Evolutionary conservation across 2,888 invertebrate genomes (phyloP), one percentile per base, ranked within the genome.

Genomic region (Pemphredon lugubris): DNA sequence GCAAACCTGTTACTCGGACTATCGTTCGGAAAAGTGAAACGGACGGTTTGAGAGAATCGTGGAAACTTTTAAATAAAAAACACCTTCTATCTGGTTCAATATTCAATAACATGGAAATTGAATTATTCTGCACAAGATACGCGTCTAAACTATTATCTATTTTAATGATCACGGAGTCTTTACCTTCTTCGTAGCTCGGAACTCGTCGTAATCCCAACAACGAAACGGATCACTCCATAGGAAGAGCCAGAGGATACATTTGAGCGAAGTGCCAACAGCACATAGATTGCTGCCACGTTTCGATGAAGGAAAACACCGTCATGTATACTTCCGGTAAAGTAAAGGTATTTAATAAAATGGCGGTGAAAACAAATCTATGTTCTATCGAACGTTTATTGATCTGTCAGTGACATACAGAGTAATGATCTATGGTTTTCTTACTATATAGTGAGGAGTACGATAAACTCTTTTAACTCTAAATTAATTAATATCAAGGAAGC

Each of bases 241-340:
- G 54, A 50, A 53, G 50, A 61, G 32, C 54, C 65, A 58, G 54
- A 30, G 11, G 14, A 67, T 21, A 60, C 68, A 75, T 70, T 71
- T 70, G 59, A 64, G 69, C 75, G 44, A 73, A 78, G 75, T 86
- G 86, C 84, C 86, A 86, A 83, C 81, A 81, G 82, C 84, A 79
- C 84, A 76, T 57, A 69, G 75, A 77, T 64, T 48, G 57, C 65
- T 88, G 87, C 87, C 87, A 88, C 87, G 87, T 88, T 82, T 85
- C 83, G 81, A 74, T 69, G 69, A 68, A 55, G 60, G 40, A 65
- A 70, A 81, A 75, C 68, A 75, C 69, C 74, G 63, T 72, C 63
- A 54, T 48, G 64, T 77, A 68, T 54, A 84, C 70, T 83, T 85
- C 85, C 85, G 84, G 71, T 73, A 65, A 67, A 32, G 50, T n/a